Base-by-base conservation (phyloP, 2,113 vertebrate genomes). In the Climacteris rufus region DNA sequence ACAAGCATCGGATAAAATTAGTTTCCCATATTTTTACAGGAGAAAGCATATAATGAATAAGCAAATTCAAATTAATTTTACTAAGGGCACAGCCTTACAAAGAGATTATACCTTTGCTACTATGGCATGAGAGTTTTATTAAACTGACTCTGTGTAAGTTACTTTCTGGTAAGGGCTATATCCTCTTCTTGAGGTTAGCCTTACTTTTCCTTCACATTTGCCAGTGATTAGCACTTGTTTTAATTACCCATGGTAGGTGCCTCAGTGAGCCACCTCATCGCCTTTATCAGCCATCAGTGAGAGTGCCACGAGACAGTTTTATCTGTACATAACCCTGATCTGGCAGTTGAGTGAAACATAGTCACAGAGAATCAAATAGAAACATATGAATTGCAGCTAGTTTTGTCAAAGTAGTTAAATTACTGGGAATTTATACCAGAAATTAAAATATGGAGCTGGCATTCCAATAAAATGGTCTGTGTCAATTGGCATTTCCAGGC, bases 261-360 rank as follows among this genome's bases (percentile, higher is more conserved):
- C 50, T 60, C 27, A 8, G 1, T 17, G n/a, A 52, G 33, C 60
- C 31, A 27, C 56, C 54, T 66, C 40, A 50, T 49, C 22, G 35
- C 33, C 57, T 79, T 54, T 57, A 27, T 25, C 76, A 83, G 59
- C 57, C 66, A 4, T 20, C 24, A 39, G 30, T 15, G 35, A 49
- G 24, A 2, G 0, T 16, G 35, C 18, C 54, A 56, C 2, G 3
- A 31, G 44, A 33, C 33, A 31, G 15, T 57, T 89, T 65, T 39
- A 17, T 28, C 47, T 59, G 24, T 59, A 3, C 52, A 14, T 33
- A 52, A 39, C 52, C 20, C 33, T 70, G 47, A 31, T 44, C 15
- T 15, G 39, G 42, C 42, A 57, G 7, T 4, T 0, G 0, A 63
- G 23, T 71, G 60, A 66, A 57, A n/a, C 4, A 3, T 16, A 53